Evolutionary conservation across 1,140 invertebrate species (phyloP), one percentile per base, ranked within the genome.

Genomic region (Mya arenaria): DNA sequence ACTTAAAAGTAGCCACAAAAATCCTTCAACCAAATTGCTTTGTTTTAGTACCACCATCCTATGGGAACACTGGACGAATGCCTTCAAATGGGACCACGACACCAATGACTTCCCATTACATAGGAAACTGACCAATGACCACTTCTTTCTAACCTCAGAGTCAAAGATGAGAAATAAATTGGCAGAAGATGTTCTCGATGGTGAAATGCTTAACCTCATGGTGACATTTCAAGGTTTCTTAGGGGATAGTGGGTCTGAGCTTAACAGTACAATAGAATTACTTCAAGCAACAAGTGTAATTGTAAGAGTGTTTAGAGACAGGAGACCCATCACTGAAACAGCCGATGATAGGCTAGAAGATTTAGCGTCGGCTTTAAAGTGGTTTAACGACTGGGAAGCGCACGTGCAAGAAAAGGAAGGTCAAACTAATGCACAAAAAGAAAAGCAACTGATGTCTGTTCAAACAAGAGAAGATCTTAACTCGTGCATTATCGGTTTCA

Each of bases 391-490:
- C 30, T 78, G 74, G 74, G 74, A 78, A 55, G 66, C 23, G 15
- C 19, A 63, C 25, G 41, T 71, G 5, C 3, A 15, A 2, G 17
- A 58, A 37, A 28, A 15, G 37, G 28, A 58, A 56, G 17, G 37
- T 52, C 6, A 32, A 23, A 15, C 68, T 37, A 68, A 17, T n/a
- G 37, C 30, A 15, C 36, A 48, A 8, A 81, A 71, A 71, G 79
- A 82, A 48, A 82, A 82, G 71, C 17, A 23, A 25, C 37, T 73
- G 15, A 56, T 82, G 41, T 82, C 79, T 41, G 62, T 62, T 34
- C 79, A 82, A 65, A 73, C 68, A 39, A 62, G 79, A 63, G 68
- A 72, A 52, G 79, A 82, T 28, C 63, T 73, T 36, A 15, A 3
- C 15, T 82, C 69, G 17, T 63, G 69, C 25, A 13, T 82, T 15